Evolutionary conservation across 2,113 vertebrate species (phyloP).

Genomic region (Zosterops borbonicus): DNA sequence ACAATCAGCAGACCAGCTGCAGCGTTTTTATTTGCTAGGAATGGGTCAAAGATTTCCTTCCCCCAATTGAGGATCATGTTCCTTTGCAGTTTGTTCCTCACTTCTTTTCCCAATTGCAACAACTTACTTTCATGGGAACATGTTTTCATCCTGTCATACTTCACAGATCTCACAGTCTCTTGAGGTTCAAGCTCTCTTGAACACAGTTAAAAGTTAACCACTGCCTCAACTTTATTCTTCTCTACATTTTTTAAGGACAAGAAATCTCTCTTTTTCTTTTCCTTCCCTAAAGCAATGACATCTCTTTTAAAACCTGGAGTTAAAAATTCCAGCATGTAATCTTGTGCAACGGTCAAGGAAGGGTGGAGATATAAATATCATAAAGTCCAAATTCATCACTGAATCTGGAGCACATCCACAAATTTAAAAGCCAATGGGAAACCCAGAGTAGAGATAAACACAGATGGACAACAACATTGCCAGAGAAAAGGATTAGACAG

Average conservation of each 20-base stretch:
- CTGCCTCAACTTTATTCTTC: not conserved
- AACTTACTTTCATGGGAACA: not conserved
- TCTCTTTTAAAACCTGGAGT: not conserved
- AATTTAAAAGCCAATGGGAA: slow-evolving; percentile 20
- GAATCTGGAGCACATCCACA: slow-evolving; percentile 46
- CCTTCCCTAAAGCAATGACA: not conserved
- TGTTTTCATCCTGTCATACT: not conserved
- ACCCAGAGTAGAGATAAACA: slow-evolving; percentile 57
- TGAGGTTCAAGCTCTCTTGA: not conserved
- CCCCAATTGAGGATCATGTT: not conserved
- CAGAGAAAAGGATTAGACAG: slow-evolving; percentile 40
- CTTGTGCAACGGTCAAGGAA: slow-evolving; percentile 26
- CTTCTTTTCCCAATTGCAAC: not conserved
- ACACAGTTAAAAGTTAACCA: not conserved
- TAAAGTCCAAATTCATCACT: slow-evolving; percentile 26
- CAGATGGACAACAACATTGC: slow-evolving; percentile 45
- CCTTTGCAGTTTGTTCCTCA: not conserved
- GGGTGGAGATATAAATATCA: slow-evolving; percentile 57
- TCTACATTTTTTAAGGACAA: not conserved
- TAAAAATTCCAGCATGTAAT: slow-evolving; percentile 17
- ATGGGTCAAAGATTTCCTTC: not conserved
- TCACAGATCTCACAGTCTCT: not conserved
- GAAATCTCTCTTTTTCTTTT: not conserved
- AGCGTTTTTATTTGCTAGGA: not conserved
- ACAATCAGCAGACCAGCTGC: not conserved